Conservation (phyloP, 2,797 vertebrate species). For the Ciconia nigra region DNA sequence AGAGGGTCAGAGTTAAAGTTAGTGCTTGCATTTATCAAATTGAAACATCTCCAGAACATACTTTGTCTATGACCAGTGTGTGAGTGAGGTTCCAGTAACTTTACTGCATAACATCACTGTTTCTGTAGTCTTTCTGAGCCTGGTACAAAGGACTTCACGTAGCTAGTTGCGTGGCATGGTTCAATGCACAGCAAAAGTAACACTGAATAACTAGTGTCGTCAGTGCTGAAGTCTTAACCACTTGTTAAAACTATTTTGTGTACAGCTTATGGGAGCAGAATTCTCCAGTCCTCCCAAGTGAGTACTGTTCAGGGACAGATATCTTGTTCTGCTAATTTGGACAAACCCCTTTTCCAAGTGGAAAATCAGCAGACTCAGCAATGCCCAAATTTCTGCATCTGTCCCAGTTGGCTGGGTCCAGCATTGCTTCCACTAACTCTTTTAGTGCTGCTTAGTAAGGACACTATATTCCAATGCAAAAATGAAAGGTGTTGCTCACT, state of each 20-base stretch:
- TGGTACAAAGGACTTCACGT: neutral
- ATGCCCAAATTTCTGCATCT: neutral
- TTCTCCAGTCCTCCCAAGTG: neutral
- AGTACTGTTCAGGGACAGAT: neutral
- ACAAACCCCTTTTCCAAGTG: neutral
- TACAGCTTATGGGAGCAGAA: neutral
- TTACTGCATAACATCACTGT: neutral
- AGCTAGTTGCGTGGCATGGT: neutral
- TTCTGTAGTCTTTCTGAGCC: neutral
- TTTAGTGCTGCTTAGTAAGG: neutral
- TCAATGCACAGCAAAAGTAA: neutral
- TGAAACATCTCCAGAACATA: neutral
- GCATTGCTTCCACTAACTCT: neutral
- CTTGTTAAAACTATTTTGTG: neutral
- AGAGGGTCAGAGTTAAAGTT: neutral
- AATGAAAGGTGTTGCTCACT: neutral
- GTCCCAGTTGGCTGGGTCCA: neutral
- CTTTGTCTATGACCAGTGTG: neutral
- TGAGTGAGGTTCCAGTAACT: neutral
- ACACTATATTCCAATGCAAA: neutral
- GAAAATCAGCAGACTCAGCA: neutral
- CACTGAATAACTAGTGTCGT: neutral
- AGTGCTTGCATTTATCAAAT: neutral
- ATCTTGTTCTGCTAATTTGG: neutral
- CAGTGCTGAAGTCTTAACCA: neutral